Percentiles rank a stretch among this genome's conserved stretches.
phyloP scores from a whole-genome alignment of 1,140 invertebrate species.

The Drosophila sp. region DNA sequence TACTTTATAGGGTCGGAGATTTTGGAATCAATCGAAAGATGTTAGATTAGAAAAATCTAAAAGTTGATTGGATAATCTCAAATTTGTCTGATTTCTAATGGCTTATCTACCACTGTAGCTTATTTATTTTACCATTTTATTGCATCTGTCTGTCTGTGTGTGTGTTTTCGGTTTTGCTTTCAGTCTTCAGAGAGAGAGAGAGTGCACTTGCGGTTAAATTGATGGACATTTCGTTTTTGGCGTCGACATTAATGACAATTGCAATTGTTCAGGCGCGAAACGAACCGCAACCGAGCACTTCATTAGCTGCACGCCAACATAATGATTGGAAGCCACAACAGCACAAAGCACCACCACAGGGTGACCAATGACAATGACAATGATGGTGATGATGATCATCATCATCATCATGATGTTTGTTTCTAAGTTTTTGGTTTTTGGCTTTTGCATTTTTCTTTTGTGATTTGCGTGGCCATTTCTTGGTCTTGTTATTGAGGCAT shows the following conservation, averaged over 20 bases:
- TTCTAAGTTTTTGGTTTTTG: slow-evolving; percentile 23
- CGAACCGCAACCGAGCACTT: slow-evolving; percentile 64
- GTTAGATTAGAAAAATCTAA: neutral
- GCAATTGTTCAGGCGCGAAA: slow-evolving; percentile 71
- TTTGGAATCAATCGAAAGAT: no score
- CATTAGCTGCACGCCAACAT: slow-evolving; percentile 41
- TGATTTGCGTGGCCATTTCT: slow-evolving; percentile 23
- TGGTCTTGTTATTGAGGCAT: slow-evolving; percentile 56
- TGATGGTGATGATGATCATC: slow-evolving; percentile 8
- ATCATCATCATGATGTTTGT: neutral
- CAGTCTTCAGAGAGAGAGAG: neutral
- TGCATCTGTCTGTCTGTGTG: neutral
- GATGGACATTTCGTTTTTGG: slow-evolving; percentile 67
- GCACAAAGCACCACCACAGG: neutral
- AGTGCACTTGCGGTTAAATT: slow-evolving; percentile 65
- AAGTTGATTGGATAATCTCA: neutral
- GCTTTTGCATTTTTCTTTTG: slow-evolving; percentile 15
- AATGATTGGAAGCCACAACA: neutral
- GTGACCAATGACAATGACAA: slow-evolving; percentile 11
- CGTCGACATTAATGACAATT: slow-evolving; percentile 66
- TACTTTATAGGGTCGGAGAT: no score
- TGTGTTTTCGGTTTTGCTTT: neutral
- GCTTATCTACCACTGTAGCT: neutral
- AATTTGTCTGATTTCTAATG: neutral
- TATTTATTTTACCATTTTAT: neutral